Evolutionary conservation across 2,113 vertebrate genomes (phyloP).

Genomic region (Butorides virescens): DNA sequence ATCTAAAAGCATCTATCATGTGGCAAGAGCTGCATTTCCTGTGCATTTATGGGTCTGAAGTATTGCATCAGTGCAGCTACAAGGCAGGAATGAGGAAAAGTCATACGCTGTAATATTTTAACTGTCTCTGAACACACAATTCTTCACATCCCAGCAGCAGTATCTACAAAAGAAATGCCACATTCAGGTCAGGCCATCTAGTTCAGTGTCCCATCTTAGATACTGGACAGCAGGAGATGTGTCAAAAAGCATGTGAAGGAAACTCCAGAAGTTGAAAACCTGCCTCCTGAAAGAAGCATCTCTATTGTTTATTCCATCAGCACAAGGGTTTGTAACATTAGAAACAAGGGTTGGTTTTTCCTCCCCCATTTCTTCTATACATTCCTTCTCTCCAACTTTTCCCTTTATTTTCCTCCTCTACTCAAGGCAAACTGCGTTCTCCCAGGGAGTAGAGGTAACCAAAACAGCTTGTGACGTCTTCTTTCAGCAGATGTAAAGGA

Average conservation of each 20-base stretch:
- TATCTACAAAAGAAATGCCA: background rate
- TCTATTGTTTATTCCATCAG: background rate
- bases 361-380: background rate
- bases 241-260: background rate
- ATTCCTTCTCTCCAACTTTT: background rate
- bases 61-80: background rate
- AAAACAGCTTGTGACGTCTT: background rate
- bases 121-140: background rate
- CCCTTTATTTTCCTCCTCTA: background rate
- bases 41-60: background rate
- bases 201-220: background rate
- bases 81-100: background rate
- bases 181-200: background rate
- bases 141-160: background rate
- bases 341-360: background rate
- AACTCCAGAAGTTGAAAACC: background rate
- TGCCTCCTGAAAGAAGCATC: background rate
- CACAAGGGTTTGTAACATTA: background rate
- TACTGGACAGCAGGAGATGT: background rate
- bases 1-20: background rate
- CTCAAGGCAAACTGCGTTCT: background rate
- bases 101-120: background rate
- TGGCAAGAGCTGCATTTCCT: background rate
- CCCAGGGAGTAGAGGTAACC: background rate
- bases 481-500: background rate